Conservation (phyloP, 2,888 invertebrate species). For the Unio pictorum region DNA sequence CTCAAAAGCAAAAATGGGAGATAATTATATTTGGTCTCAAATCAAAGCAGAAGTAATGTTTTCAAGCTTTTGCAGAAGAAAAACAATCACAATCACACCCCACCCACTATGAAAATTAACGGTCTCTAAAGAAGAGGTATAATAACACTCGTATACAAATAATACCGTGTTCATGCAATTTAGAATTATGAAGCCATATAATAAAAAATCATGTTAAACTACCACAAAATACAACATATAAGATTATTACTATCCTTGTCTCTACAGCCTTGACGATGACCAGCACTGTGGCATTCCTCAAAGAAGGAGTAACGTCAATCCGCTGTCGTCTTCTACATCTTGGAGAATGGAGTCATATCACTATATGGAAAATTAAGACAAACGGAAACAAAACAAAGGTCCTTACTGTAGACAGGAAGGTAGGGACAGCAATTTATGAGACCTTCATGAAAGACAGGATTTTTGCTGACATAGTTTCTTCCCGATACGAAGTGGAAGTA, state of each 20-base stretch:
- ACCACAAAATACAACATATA: not conserved
- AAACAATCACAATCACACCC: no score
- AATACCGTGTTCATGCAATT: no score
- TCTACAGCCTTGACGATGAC: constrained; percentile 22
- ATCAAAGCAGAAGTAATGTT: no score
- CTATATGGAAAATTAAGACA: constrained; percentile 14
- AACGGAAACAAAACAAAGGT: constrained; percentile 6
- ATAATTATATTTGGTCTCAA: no score
- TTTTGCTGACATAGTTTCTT: constrained; percentile 15
- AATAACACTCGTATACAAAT: no score
- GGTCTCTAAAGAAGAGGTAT: no score
- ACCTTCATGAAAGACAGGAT: constrained; percentile 17
- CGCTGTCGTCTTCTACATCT: constrained; percentile 36
- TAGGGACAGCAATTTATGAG: constrained; percentile 2
- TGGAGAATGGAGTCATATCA: constrained; percentile 27
- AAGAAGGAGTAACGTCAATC: constrained; percentile 33
- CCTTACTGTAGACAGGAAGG: constrained; percentile 6
- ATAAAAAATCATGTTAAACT: no score
- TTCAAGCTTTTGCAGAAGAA: no score
- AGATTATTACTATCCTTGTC: not conserved
- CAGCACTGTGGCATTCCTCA: constrained; percentile 23
- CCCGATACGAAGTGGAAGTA: constrained; percentile 26
- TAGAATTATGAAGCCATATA: no score
- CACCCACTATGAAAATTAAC: no score
- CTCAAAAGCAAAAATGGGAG: no score